These are phyloP conservation scores for Drosophila sproati DNA, from an alignment of 1,140 invertebrate genomes.

Conservation along the genomic window DNA sequence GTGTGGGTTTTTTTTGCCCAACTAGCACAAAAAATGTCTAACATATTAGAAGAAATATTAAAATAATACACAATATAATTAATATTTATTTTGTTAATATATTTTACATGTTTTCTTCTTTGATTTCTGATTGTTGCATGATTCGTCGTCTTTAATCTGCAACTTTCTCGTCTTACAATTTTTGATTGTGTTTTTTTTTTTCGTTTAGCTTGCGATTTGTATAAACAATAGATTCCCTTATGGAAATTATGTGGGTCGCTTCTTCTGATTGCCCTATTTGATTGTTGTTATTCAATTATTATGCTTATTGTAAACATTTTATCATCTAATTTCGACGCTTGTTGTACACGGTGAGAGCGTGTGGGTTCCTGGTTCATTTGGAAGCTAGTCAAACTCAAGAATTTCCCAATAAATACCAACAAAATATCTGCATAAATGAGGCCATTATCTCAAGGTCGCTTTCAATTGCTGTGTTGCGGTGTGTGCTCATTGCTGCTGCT, in stretches of 20 bases:
- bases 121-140: too few species aligned
- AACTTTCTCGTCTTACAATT: not conserved
- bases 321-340: slow-evolving; percentile 12
- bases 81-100: not conserved
- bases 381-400: slow-evolving; percentile 47
- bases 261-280: not conserved
- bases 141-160: too few species aligned
- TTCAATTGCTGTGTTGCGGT: slow-evolving; percentile 46
- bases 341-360: not conserved
- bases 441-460: slow-evolving; percentile 77
- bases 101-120: not conserved
- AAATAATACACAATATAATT: not conserved
- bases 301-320: slow-evolving; percentile 36
- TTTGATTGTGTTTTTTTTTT: not conserved
- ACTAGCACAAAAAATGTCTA: too few species aligned
- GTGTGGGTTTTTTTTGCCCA: too few species aligned
- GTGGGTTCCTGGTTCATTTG: slow-evolving; percentile 41
- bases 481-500: not conserved
- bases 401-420: slow-evolving; percentile 20
- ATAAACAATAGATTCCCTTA: not conserved
- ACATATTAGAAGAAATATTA: not conserved
- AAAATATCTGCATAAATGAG: slow-evolving; percentile 65
- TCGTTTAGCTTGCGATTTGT: not conserved
- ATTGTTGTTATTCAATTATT: slow-evolving; percentile 21
- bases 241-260: not conserved